These are phyloP conservation scores for Rhamphomyia laevipes DNA, from an alignment of 2,888 invertebrate genomes.

Conservation along the genomic window DNA sequence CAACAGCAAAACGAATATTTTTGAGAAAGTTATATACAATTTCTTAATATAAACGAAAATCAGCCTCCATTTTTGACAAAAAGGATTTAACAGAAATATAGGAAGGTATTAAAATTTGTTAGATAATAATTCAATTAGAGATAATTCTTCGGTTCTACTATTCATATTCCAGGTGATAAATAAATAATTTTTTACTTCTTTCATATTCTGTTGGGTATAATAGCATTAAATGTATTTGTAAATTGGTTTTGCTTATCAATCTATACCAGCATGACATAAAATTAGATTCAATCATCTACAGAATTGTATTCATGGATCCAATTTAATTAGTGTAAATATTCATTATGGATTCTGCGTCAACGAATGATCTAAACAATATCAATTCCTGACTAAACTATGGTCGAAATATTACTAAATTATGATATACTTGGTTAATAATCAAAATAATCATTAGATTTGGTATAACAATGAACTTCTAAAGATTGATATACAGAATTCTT, in stretches of 20 bases:
- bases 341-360: conserved; percentile 18
- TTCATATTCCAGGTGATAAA: no score
- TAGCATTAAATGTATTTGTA: no score
- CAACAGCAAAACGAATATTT: no score
- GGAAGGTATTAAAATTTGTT: no score
- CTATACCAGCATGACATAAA: conserved; percentile 25
- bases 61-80: no score
- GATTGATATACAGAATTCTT: background rate
- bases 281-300: conserved; percentile 27
- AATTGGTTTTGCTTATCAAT: conserved; percentile 17
- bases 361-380: conserved; percentile 12
- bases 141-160: no score
- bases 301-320: conserved; percentile 35
- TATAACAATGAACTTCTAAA: conserved; percentile 4
- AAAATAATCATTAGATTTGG: conserved; percentile 23
- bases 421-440: conserved; percentile 30
- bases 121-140: no score
- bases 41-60: no score
- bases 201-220: no score
- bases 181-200: no score
- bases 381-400: conserved; percentile 21
- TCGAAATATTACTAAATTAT: conserved; percentile 21
- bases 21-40: no score
- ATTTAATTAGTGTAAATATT: conserved; percentile 26
- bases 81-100: no score